Evolutionary conservation across 2,797 vertebrate genomes (phyloP).

Genomic region (Strix occidentalis): DNA sequence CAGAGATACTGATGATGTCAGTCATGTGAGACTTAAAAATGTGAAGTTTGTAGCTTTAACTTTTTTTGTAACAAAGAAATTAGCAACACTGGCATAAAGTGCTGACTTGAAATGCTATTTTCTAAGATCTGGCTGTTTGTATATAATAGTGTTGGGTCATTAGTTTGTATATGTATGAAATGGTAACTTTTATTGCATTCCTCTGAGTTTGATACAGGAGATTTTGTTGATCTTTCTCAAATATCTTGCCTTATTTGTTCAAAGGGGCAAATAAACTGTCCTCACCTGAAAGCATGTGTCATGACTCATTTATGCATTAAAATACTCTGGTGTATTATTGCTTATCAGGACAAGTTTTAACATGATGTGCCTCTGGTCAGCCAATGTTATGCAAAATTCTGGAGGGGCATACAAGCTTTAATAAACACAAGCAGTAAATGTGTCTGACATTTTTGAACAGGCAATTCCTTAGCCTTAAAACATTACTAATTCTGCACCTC

Average conservation of each 20-base stretch:
- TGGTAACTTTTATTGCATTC: constrained; percentile 55
- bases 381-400: rapidly evolving
- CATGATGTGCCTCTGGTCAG: not conserved
- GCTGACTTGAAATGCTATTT: constrained; percentile 77
- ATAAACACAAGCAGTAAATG: not conserved
- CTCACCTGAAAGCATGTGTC: not conserved
- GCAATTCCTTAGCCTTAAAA: not conserved
- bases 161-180: constrained; percentile 76
- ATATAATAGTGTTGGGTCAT: constrained; percentile 69
- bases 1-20: constrained; percentile 31
- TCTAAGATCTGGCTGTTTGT: constrained; percentile 76
- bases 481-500: not conserved
- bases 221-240: constrained; percentile 48
- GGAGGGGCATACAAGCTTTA: not conserved
- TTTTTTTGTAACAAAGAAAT: constrained; percentile 76
- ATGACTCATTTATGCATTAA: not conserved
- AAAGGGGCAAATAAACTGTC: constrained; percentile 73
- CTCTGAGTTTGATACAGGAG: constrained; percentile 62
- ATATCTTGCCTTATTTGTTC: constrained; percentile 67
- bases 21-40: constrained; percentile 65
- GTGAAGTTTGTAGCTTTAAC: constrained; percentile 81
- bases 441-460: not conserved
- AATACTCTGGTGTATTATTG: not conserved
- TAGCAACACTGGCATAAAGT: constrained; percentile 69
- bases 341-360: not conserved